Conservation (phyloP, 2,888 invertebrate species). For the Glyphotaelius pellucidus region DNA sequence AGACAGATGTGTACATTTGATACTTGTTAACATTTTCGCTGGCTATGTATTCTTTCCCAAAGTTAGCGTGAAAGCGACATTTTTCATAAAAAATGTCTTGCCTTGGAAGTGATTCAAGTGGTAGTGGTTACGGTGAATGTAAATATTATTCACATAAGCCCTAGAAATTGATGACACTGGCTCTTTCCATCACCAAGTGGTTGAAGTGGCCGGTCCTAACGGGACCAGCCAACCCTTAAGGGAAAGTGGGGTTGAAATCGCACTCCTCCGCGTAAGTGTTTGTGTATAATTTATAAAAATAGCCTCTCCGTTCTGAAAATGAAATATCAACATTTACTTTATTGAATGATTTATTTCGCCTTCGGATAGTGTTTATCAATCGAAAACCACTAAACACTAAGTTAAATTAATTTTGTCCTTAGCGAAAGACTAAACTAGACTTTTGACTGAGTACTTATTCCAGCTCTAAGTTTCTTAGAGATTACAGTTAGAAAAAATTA, state of each 20-base stretch:
- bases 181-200: neutral
- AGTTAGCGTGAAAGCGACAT: too few species aligned
- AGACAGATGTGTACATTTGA: too few species aligned
- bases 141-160: constrained; percentile 49
- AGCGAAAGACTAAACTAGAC: too few species aligned
- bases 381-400: neutral
- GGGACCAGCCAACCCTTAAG: neutral
- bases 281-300: neutral
- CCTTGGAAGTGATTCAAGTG: constrained; percentile 2
- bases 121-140: constrained; percentile 22
- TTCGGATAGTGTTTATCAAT: neutral
- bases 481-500: too few species aligned
- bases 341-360: neutral
- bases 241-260: constrained; percentile 25
- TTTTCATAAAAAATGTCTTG: neutral
- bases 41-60: too few species aligned
- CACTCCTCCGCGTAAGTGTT: neutral
- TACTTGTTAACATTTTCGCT: too few species aligned
- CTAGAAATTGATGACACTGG: constrained; percentile 27
- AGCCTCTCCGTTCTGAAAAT: neutral
- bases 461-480: too few species aligned
- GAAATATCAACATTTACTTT: neutral
- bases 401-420: too few species aligned
- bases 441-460: too few species aligned
- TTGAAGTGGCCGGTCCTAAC: neutral